A percentile compares a stretch with the other conserved stretches of the same genome.
phyloP scores from a whole-genome alignment of 2,888 invertebrate genomes.

The Phlogophora meticulosa region DNA sequence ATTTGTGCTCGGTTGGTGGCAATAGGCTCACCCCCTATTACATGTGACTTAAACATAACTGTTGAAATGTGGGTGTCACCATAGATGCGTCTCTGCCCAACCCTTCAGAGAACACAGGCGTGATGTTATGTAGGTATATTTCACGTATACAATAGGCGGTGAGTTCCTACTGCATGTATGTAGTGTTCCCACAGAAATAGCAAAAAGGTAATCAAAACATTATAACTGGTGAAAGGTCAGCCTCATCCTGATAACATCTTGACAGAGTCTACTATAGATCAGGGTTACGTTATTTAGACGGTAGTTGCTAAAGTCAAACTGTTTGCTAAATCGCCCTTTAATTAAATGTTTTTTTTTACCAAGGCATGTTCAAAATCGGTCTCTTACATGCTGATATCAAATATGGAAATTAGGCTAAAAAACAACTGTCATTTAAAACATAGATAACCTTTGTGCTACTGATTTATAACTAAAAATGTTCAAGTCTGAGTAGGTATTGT shows the following conservation, averaged over 20 bases:
- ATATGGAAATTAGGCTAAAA: background rate
- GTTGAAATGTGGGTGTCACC: no score
- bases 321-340: background rate
- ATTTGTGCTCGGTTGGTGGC: no score
- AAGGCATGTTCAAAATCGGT: background rate
- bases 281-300: background rate
- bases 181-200: background rate
- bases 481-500: background rate
- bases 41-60: no score
- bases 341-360: background rate
- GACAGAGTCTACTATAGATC: background rate
- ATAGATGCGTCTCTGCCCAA: no score
- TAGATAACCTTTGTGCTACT: background rate
- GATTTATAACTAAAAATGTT: background rate
- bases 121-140: no score
- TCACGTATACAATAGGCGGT: background rate
- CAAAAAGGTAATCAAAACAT: background rate
- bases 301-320: background rate
- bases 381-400: background rate
- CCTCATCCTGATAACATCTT: conserved; percentile 1
- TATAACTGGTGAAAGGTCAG: conserved; percentile 23
- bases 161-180: background rate
- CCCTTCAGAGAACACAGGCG: no score
- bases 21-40: no score
- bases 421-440: background rate